phyloP scores from a whole-genome alignment of 2,797 vertebrate genomes.

The Gallinago nigripennis region DNA sequence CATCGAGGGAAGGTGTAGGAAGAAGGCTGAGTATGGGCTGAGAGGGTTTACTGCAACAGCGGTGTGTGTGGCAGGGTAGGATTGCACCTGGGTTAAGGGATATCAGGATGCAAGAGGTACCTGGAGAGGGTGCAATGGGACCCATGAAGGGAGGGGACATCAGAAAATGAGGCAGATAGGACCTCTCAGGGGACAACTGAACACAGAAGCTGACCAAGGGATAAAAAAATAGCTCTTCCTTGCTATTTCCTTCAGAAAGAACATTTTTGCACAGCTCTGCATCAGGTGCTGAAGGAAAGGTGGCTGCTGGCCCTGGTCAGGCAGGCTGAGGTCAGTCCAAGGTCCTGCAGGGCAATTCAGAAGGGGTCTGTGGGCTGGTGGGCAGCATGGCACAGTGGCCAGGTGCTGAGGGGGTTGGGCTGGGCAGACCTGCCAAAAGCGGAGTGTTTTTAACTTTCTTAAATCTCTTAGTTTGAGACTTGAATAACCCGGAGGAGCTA shows the following conservation, averaged over 20 bases:
- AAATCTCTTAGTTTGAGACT: background rate
- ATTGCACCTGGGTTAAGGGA: background rate
- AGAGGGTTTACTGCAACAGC: background rate
- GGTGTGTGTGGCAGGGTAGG: background rate
- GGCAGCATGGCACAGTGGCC: rapidly evolving
- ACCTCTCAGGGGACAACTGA: background rate
- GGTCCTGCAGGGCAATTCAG: background rate
- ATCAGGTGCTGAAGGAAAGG: background rate
- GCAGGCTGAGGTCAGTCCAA: background rate
- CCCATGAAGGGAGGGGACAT: background rate
- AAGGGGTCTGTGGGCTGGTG: background rate
- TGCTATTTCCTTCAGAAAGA: background rate
- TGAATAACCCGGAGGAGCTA: background rate
- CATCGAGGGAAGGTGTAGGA: background rate
- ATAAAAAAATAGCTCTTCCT: background rate
- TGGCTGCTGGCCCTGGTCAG: background rate
- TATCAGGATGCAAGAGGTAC: background rate
- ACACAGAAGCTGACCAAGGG: background rate
- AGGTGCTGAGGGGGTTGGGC: background rate
- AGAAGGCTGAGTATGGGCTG: background rate
- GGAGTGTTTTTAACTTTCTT: background rate
- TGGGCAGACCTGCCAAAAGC: background rate
- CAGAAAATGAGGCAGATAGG: rapidly evolving
- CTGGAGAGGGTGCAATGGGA: background rate
- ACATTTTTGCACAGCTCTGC: background rate